Base-by-base conservation (phyloP, 2,113 vertebrate genomes). In the Seriola rivoliana region DNA sequence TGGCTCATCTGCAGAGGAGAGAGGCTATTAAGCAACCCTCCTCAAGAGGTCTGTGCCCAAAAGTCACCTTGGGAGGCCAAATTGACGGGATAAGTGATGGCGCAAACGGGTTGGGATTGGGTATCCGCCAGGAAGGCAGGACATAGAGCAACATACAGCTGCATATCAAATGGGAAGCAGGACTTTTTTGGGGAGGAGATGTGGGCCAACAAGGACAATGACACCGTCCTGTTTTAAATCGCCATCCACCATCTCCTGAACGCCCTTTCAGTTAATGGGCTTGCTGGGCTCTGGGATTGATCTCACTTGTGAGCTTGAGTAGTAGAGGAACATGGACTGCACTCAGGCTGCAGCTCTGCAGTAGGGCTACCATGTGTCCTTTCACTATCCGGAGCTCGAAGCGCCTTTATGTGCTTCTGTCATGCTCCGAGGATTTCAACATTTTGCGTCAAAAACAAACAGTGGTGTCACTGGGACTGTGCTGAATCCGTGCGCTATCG, bases 31-130 rank as follows among this genome's bases (percentile, higher is more conserved):
- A 82, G 71, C 73, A 67, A 46, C 64, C 75, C 54, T 84, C 70
- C 84, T 86, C 82, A 60, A 85, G 85, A 88, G 90, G 80, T 88
- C 79, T 84, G 82, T 84, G 88, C 58, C 85, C 85, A 92, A 92
- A 93, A 95, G 94, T 95, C 93, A 94, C 92, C 92, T 95, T 94
- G 93, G 92, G 92, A 91, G 90, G 91, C 91, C 90, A 85, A 89
- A 90, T 77, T 91, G 87, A 93, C 68, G 68, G 84, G 80, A 89
- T 88, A 92, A 92, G 75, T 91, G 89, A 92, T 93, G 89, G 91
- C 89, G 92, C 91, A 92, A 94, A 89, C 36, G 73, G 71, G 50
- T 66, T 72, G 78, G 67, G 78, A 87, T 38, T 87, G 81, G 76
- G 75, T 38, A 71, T 83, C 80, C n/a, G 72, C 80, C 71, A 85